Conservation (phyloP, 2,113 vertebrate genomes). For the Corythoichthys haematopterus region DNA sequence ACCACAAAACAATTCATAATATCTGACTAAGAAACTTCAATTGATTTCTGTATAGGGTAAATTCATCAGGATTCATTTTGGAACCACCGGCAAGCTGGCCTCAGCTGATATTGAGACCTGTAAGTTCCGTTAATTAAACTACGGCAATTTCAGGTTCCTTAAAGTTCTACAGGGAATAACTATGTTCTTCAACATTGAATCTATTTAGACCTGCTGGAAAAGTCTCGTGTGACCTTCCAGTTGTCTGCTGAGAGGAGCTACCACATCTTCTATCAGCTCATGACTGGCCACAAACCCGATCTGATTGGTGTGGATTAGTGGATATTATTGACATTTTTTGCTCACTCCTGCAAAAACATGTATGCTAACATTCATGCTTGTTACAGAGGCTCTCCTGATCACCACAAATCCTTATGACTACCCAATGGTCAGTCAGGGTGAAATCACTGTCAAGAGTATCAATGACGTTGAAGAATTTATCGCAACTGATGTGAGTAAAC, state of each 20-base stretch:
- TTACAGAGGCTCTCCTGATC: constrained; percentile 67
- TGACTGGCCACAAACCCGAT: constrained; percentile 68
- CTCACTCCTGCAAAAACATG: neutral
- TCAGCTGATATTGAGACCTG: constrained; percentile 97
- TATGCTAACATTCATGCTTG: neutral
- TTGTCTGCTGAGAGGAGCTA: constrained; percentile 70
- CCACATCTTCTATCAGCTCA: constrained; percentile 71
- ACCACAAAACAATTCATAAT: neutral
- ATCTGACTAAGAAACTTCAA: neutral
- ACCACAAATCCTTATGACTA: constrained; percentile 63
- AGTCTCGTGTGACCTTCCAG: constrained; percentile 57
- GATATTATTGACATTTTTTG: neutral
- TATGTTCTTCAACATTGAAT: neutral
- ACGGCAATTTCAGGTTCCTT: neutral
- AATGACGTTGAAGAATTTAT: constrained; percentile 62
- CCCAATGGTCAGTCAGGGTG: constrained; percentile 61
- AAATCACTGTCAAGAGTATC: constrained; percentile 65
- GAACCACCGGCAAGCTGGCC: constrained; percentile 85
- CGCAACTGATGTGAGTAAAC: constrained; percentile 54
- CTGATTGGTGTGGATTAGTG: constrained; percentile 45
- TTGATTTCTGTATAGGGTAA: constrained; percentile 70
- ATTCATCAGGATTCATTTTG: constrained; percentile 92
- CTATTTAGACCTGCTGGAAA: constrained; percentile 61
- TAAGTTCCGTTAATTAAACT: constrained; percentile 57
- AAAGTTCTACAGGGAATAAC: neutral